Evolutionary conservation across 2,888 invertebrate genomes (phyloP).

Genomic region (Torymus auratus): DNA sequence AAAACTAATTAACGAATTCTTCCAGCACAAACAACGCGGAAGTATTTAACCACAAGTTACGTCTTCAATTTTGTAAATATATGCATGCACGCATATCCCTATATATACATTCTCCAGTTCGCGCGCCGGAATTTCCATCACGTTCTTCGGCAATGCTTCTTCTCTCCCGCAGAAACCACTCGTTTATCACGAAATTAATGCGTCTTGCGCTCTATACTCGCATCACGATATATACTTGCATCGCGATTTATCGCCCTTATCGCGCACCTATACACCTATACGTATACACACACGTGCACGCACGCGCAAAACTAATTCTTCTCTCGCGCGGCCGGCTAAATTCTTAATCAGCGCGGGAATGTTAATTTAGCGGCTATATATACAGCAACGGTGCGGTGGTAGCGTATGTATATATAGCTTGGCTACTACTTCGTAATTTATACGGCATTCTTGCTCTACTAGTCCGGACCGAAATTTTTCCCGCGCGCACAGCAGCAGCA

Average conservation of each 20-base stretch:
- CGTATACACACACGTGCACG: no score
- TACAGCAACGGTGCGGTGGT: not conserved
- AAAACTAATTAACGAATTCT: no score
- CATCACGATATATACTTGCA: conserved; percentile 2
- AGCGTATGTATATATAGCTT: no score
- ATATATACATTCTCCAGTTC: not conserved
- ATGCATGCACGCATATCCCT: not conserved
- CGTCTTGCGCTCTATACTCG: not conserved
- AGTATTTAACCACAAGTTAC: no score
- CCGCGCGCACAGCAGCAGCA: not conserved
- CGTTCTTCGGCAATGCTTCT: not conserved
- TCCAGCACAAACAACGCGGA: no score
- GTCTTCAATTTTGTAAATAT: not conserved
- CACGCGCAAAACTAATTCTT: not conserved
- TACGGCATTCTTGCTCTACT: not conserved
- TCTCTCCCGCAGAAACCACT: not conserved
- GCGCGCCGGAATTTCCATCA: not conserved
- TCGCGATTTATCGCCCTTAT: not conserved
- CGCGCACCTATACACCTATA: not conserved
- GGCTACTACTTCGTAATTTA: conserved; percentile 23
- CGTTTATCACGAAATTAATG: conserved; percentile 8
- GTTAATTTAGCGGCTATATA: conserved; percentile 1
- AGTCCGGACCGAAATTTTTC: not conserved
- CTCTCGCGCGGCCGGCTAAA: not conserved
- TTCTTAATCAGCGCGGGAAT: conserved; percentile 23